Percentiles rank a stretch among this genome's conserved stretches.
phyloP scores from a whole-genome alignment of 2,888 invertebrate genomes.

The Thelaira solivaga region DNA sequence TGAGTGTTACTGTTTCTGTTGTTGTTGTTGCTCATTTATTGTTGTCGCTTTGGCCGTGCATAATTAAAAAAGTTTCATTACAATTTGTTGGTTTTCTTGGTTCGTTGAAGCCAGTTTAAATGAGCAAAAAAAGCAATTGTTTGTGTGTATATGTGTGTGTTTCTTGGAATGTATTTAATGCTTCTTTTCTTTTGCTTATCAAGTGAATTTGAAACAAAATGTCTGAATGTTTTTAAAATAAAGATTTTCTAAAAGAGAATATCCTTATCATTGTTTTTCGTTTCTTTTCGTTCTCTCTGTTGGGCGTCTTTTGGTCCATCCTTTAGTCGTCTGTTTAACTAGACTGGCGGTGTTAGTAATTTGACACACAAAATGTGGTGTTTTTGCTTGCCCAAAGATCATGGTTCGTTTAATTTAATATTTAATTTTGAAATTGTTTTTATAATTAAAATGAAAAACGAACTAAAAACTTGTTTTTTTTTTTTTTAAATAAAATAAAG shows the following conservation, averaged over 20 bases:
- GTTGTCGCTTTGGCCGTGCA: constrained; percentile 65
- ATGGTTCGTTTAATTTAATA: constrained; percentile 75
- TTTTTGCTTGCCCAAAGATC: constrained; percentile 61
- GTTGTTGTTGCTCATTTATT: constrained; percentile 55
- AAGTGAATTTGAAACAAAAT: constrained; percentile 40
- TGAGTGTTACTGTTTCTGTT: constrained; percentile 38
- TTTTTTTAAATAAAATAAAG: too few relatives aligned
- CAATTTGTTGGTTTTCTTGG: constrained; percentile 76
- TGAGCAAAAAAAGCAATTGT: too few relatives aligned
- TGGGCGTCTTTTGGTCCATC: not conserved
- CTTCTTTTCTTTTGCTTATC: constrained; percentile 67
- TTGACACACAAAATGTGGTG: constrained; percentile 37
- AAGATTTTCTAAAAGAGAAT: constrained; percentile 42
- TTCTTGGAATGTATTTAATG: not conserved
- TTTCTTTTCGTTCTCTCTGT: not conserved
- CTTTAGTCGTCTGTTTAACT: not conserved
- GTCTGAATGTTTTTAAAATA: constrained; percentile 23
- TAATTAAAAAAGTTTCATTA: constrained; percentile 76
- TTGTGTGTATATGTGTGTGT: constrained; percentile 2
- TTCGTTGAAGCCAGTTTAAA: constrained; percentile 70
- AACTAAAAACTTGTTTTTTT: too few relatives aligned
- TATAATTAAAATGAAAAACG: not conserved
- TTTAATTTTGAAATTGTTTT: constrained; percentile 68
- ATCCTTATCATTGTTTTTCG: constrained; percentile 16
- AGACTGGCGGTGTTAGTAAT: constrained; percentile 23